These are phyloP conservation scores for Dromius quadrimaculatus DNA, from an alignment of 2,888 invertebrate genomes.

Conservation along the genomic window DNA sequence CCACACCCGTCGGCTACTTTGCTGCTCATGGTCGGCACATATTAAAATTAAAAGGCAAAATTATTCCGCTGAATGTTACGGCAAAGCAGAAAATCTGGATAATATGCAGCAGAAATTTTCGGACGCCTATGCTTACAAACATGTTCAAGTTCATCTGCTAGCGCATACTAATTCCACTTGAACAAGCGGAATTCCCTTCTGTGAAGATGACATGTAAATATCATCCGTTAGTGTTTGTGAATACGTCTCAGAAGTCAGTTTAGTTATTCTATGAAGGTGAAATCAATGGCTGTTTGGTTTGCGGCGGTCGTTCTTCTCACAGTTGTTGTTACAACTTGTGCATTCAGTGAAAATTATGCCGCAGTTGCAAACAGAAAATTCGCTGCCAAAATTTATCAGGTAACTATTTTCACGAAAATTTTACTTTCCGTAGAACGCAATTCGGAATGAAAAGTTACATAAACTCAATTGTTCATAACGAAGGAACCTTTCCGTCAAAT, in stretches of 20 bases:
- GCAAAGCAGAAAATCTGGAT: neutral
- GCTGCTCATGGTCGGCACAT: constrained; percentile 4
- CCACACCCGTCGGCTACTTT: neutral
- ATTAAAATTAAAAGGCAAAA: neutral
- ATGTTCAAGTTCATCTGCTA: constrained; percentile 32
- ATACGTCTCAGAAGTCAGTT: neutral
- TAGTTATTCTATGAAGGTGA: constrained; percentile 1
- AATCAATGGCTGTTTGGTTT: constrained; percentile 22
- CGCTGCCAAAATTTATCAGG: constrained; percentile 5
- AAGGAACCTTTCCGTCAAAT: too few species aligned
- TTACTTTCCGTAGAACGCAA: too few species aligned
- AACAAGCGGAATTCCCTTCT: constrained; percentile 29
- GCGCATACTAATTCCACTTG: constrained; percentile 22
- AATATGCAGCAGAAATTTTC: neutral
- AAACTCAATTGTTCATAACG: too few species aligned
- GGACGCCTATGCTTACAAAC: constrained; percentile 23
- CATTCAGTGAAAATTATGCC: neutral
- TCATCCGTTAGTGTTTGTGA: constrained; percentile 4
- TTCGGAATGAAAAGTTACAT: too few species aligned
- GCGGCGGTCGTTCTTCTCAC: neutral
- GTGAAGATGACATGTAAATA: constrained; percentile 19
- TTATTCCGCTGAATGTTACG: neutral
- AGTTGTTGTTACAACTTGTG: neutral
- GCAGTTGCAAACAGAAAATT: neutral
- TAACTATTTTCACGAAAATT: neutral